Base-by-base conservation (phyloP, 1,140 invertebrate species). In the Temnothorax curvispinosus region DNA sequence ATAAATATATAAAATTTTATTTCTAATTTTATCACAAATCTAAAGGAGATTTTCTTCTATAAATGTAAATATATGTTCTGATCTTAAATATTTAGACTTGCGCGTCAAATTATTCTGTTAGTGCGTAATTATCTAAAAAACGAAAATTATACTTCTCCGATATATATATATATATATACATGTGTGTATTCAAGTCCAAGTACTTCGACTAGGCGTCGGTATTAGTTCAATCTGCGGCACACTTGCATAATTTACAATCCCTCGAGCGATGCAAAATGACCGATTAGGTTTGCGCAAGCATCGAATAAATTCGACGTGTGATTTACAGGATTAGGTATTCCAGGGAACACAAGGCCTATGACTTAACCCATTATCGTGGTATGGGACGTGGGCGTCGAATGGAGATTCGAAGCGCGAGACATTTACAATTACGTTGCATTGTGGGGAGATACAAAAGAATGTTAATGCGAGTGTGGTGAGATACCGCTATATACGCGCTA, bases 251-350 rank as follows among this genome's bases (percentile, higher is more conserved):
- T 71, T 54, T 81, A 56, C 64, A 56, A 69, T 54, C 47, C 50
- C 65, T 81, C 67, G 41, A 67, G 50, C 52, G 35, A 50, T 58
- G 67, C 32, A 27, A 87, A 89, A 60, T 21, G 60, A 67, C 27
- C 18, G 58, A 80, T 80, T 60, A 74, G 62, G 15, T 41, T 87
- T 90, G 69, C 75, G 52, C 60, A 88, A 88, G n/a, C 4, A 5
- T 56, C 13, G 50, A 65, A 80, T 84, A 85, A 89, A 88, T 90
- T 88, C 44, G 71, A 85, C 50, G 54, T 60, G 78, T 87, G 67
- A 90, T 90, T 88, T 85, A 47, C 85, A 21, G 54, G 75, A 74
- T 62, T 85, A 74, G 52, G 35, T 88, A 85, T 88, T 78, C 54
- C 74, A 86, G 78, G 47, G 74, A 86, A 88, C 50, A 89, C 74